Base-by-base conservation (phyloP, 2,888 invertebrate genomes). In the Timema cristinae region DNA sequence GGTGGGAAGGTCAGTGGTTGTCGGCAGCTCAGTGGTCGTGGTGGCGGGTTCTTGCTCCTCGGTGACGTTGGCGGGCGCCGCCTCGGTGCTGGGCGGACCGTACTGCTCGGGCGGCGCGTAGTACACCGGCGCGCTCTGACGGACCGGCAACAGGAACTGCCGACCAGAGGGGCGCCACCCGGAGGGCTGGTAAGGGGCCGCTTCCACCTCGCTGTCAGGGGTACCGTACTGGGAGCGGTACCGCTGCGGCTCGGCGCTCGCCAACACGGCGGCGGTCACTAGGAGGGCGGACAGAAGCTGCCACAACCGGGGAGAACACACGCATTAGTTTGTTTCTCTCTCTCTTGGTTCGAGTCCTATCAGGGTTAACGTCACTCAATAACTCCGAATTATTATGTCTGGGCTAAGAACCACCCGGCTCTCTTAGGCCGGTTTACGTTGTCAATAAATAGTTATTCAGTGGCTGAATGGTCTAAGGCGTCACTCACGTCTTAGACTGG, bases 141-240 rank as follows among this genome's bases (percentile, higher is more conserved):
- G 59, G 7, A 50, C 48, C 9, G 84, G 84, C 13, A 84, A 73
- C 49, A 78, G 76, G 67, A 84, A 82, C 6, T 80, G 79, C 47
- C 79, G 77, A 13, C 80, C 81, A 48, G 78, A 77, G 11, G 84
- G 84, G 52, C 80, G 81, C 82, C 82, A 84, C 9, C 83, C 83
- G 7, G 82, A 77, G 4, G 84, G 77, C 1, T 81, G 79, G 77
- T 84, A 84, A 2, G 83, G 81, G 7, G 72, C 72, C 16, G n/a
- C 66, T 47, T 68, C 70, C 0, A 76, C 79, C 56, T 75, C 67
- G 13, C 79, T 78, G 61, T 61, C 61, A 9, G 78, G 79, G 75
- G 77, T 52, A 71, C 67, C 71, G 73, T 66, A 76, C 71, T 56
- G 15, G 11, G 56, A 15, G 52, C 67, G 66, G 67, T 66, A 70